Evolutionary conservation across 92 coral and sea anemone genomes (phyloP).

Genomic region (Micromussa lordhowensis): DNA sequence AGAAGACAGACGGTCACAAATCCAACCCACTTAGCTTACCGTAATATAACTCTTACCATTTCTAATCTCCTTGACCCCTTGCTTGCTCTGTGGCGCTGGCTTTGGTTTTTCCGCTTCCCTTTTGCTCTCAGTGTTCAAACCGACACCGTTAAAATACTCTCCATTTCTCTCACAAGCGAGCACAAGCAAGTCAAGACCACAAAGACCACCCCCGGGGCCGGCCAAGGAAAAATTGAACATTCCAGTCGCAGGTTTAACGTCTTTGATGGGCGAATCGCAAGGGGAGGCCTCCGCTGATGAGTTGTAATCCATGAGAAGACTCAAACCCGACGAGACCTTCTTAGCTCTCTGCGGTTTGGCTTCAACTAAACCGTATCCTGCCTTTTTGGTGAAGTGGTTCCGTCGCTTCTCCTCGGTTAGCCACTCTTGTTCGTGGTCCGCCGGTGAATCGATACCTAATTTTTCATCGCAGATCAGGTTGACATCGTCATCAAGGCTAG

Average conservation of each 20-base stretch:
- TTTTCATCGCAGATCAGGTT: slow-evolving; percentile 64
- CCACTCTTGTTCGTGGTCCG: slow-evolving; percentile 31
- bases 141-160: neutral
- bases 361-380: slow-evolving; percentile 38
- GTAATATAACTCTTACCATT: slow-evolving; percentile 9
- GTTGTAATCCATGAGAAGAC: slow-evolving; percentile 82
- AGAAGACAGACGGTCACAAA: neutral
- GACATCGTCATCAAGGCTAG: slow-evolving; percentile 41
- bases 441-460: slow-evolving; percentile 38
- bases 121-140: neutral
- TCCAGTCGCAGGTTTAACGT: slow-evolving; percentile 6
- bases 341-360: slow-evolving; percentile 31
- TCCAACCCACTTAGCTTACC: neutral
- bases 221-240: slow-evolving; percentile 35
- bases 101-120: neutral
- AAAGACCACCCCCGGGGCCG: neutral
- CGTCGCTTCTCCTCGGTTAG: slow-evolving; percentile 48
- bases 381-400: slow-evolving; percentile 31
- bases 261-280: slow-evolving; percentile 44
- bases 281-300: slow-evolving; percentile 84
- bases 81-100: neutral
- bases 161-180: slow-evolving; percentile 32
- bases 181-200: slow-evolving; percentile 39
- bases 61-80: slow-evolving; percentile 5
- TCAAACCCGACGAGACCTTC: slow-evolving; percentile 72